Base-by-base conservation (phyloP, 2,113 vertebrate species). In the Campylomormyrus numenius region DNA sequence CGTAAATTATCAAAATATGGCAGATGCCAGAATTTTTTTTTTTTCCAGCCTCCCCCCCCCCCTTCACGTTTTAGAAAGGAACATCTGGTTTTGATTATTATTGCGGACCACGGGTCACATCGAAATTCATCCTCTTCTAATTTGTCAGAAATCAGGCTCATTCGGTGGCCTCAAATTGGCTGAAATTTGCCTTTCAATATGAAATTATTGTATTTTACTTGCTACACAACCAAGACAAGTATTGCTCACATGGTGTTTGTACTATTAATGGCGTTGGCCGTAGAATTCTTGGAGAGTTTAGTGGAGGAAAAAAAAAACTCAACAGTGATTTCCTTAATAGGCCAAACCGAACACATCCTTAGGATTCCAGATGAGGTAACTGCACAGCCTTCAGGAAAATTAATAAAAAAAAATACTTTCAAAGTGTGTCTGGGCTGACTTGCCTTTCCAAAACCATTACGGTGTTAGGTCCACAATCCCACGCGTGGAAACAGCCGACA, bases 91-190 rank as follows among this genome's bases (percentile, higher is more conserved):
- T 93, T 93, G 93, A 95, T 96, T 95, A 95, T 95, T 94, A 94
- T 94, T 94, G 91, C 91, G 93, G 83, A 10, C 94, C 80, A 45
- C 92, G 94, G 92, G 93, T 93, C 93, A 93, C 93, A 94, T 94
- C 93, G 93, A 91, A 94, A 92, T 95, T 94, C 94, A 92, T 94
- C 92, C 92, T 91, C 93, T 93, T 90, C 93, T 94, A 94, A 94
- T 96, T 95, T 95, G 94, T 95, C 94, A 95, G 94, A 95, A 95
- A 94, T 93, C 93, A 94, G 95, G 94, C 93, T 95, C 91, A 92
- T 90, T 93, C 87, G 1, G 93, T 95, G 95, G 94, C 93, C 93
- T 95, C 94, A 91, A 92, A 95, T 94, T 94, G 94, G 95, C 94
- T 95, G 93, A 94, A 95, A 95, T 93, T 94, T 62, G 94, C 93